A percentile compares a stretch with the other conserved stretches of the same genome.
Conservation (phyloP, 2,113 vertebrate species). For the Zapornia atra region DNA sequence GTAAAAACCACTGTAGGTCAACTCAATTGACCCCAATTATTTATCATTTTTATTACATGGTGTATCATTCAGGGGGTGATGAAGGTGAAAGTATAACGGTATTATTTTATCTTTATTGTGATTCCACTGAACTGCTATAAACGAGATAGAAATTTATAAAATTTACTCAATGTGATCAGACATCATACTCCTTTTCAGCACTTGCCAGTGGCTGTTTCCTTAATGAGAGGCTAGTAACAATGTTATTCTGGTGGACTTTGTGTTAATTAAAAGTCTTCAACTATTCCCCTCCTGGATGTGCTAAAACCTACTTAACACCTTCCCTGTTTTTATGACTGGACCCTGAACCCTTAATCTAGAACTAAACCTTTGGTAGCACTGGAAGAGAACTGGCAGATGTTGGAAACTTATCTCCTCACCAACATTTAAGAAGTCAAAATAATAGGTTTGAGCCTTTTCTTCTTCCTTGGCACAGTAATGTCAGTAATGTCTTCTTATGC, state of each 20-base stretch:
- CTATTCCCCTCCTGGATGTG: not conserved
- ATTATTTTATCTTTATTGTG: not conserved
- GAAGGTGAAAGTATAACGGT: not conserved
- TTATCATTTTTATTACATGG: not conserved
- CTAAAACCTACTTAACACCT: not conserved
- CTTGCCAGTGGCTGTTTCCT: not conserved
- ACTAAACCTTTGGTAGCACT: not conserved
- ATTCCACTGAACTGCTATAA: not conserved
- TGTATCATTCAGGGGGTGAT: not conserved
- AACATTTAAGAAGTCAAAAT: not conserved
- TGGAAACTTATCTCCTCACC: not conserved
- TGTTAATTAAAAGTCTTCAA: not conserved
- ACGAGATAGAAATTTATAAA: not conserved
- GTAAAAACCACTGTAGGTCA: not conserved
- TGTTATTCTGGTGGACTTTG: not conserved
- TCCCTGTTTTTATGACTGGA: not conserved
- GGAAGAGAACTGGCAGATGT: not conserved
- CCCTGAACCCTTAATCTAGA: not conserved
- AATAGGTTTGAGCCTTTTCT: not conserved
- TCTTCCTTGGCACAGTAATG: not conserved
- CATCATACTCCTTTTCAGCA: not conserved
- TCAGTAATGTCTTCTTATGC: not conserved
- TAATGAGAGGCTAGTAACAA: not conserved
- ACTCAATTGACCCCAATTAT: not conserved
- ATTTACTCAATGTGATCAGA: not conserved